Evolutionary conservation across 1,140 invertebrate species (phyloP).

Genomic region (Heliconius eleuchia): DNA sequence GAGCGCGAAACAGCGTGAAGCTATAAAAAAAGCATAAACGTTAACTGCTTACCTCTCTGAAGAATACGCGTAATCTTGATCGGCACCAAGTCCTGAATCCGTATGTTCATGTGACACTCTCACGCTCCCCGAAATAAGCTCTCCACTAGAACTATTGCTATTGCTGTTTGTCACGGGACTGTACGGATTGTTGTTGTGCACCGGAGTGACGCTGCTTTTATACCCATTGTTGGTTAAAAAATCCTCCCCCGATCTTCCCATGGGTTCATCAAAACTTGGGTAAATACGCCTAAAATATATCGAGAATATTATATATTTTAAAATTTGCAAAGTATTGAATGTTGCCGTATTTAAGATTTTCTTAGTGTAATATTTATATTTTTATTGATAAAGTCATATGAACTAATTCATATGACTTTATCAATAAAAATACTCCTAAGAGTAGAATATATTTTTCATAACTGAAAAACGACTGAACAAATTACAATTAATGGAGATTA

Average conservation of each 20-base stretch:
- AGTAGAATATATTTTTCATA: background rate
- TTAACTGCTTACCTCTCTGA: conserved; percentile 80
- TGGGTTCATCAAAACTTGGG: conserved; percentile 68
- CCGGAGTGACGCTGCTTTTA: conserved; percentile 61
- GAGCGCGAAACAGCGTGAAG: background rate
- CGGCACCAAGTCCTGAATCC: conserved; percentile 85
- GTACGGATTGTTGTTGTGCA: conserved; percentile 70
- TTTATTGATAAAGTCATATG: background rate
- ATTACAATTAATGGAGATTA: background rate
- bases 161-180: conserved; percentile 76
- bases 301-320: background rate
- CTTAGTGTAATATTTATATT: background rate
- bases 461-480: background rate
- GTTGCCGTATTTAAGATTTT: too few relatives aligned
- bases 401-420: background rate
- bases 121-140: conserved; percentile 78
- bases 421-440: too few relatives aligned
- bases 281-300: conserved; percentile 65
- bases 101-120: conserved; percentile 85
- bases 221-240: conserved; percentile 71
- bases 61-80: conserved; percentile 85
- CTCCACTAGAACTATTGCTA: conserved; percentile 79
- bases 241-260: conserved; percentile 59
- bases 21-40: background rate
- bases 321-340: background rate